These are phyloP conservation scores for Kryptolebias marmoratus DNA, from an alignment of 2,113 vertebrate species.

Conservation along the genomic window DNA sequence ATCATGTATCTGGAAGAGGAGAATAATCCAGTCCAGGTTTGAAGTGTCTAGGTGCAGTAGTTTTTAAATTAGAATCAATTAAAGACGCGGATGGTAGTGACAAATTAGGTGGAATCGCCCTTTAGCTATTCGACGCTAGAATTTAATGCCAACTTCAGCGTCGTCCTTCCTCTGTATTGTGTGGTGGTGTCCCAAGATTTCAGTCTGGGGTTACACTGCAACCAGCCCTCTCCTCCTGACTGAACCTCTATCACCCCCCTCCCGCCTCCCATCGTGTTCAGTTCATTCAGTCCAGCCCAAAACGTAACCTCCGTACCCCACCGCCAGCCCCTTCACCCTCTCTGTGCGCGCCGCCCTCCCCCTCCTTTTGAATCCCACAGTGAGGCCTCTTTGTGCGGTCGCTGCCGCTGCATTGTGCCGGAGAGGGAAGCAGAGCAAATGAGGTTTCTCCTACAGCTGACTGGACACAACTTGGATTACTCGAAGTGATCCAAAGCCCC, in stretches of 20 bases:
- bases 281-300: constrained; percentile 37
- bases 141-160: no score
- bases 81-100: no score
- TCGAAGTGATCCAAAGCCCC: no score
- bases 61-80: no score
- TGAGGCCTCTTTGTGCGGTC: constrained; percentile 69
- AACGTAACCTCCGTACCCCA: constrained; percentile 39
- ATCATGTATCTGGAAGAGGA: no score
- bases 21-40: no score
- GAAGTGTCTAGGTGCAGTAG: no score
- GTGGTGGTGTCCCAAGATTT: constrained; percentile 28
- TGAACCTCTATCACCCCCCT: constrained; percentile 37
- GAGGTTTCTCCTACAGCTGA: constrained; percentile 49
- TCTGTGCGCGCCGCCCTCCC: neutral
- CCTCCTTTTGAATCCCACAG: constrained; percentile 72
- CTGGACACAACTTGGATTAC: constrained; percentile 7
- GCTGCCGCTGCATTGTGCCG: constrained; percentile 58
- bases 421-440: constrained; percentile 62
- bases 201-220: constrained; percentile 26
- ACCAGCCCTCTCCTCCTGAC: constrained; percentile 10
- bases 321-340: constrained; percentile 28
- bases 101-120: no score
- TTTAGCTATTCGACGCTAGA: no score
- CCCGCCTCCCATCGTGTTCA: constrained; percentile 13
- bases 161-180: constrained; percentile 40